Conservation (phyloP, 2,888 invertebrate genomes). For the Eupelmus urozonus region DNA sequence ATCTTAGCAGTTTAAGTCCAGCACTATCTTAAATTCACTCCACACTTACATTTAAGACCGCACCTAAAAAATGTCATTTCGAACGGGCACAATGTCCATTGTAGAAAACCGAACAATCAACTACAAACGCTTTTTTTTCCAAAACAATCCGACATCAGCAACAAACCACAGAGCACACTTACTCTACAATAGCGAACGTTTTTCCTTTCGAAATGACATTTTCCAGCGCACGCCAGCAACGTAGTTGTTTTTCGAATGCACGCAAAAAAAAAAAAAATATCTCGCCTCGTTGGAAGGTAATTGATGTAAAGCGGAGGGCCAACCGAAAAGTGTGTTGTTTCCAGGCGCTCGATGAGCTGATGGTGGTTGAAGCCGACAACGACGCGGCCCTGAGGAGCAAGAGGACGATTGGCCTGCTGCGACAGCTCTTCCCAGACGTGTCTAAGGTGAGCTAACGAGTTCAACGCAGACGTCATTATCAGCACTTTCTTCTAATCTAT, state of each 20-base stretch:
- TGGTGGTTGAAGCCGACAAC: slow-evolving; percentile 83
- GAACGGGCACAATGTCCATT: no score
- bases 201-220: neutral
- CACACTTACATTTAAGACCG: no score
- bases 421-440: slow-evolving; percentile 86
- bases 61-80: no score
- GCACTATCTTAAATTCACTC: no score
- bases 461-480: slow-evolving; percentile 25
- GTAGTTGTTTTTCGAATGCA: neutral
- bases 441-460: slow-evolving; percentile 82
- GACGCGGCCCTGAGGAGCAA: slow-evolving; percentile 85
- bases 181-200: neutral
- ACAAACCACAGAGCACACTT: no score
- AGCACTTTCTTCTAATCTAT: no score
- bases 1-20: no score
- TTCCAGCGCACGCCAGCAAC: neutral
- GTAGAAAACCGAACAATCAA: no score
- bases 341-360: slow-evolving; percentile 84
- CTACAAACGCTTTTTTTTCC: no score
- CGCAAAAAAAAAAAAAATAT: slow-evolving; percentile 4
- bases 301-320: slow-evolving; percentile 24
- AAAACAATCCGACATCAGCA: no score
- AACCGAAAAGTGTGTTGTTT: slow-evolving; percentile 50
- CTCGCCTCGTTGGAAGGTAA: neutral
- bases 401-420: slow-evolving; percentile 86